These are phyloP conservation scores for Nesospiza acunhae DNA, from an alignment of 2,113 vertebrate species.

Conservation along the genomic window DNA sequence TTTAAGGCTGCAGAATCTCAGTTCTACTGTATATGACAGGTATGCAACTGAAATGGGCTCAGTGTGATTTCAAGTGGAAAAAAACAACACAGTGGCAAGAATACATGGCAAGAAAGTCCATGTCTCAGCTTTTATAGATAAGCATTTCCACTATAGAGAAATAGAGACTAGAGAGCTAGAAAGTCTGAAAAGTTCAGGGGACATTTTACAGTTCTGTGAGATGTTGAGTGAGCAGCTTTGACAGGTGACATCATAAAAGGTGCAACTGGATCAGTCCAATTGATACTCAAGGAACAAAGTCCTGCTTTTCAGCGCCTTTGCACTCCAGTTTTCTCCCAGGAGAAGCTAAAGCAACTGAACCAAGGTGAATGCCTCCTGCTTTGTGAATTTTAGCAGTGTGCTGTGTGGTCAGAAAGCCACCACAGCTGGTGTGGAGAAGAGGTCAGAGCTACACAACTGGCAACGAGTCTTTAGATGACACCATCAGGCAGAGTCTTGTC, in stretches of 20 bases:
- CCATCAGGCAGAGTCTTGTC: not conserved
- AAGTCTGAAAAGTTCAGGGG: not conserved
- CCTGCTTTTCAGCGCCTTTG: not conserved
- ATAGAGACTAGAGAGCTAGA: not conserved
- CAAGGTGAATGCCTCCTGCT: not conserved
- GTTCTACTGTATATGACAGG: not conserved
- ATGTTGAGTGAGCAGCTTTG: not conserved
- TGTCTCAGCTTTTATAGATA: not conserved
- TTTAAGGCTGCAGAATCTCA: not conserved
- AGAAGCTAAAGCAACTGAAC: not conserved
- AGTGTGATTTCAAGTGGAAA: not conserved
- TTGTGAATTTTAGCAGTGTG: not conserved
- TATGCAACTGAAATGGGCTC: not conserved
- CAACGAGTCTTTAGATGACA: not conserved
- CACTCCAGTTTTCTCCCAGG: not conserved
- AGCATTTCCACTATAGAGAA: not conserved
- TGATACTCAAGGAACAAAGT: not conserved
- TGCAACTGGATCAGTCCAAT: not conserved
- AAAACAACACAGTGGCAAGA: not conserved
- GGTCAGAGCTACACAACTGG: rapidly evolving
- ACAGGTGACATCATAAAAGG: not conserved
- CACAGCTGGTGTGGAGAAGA: not conserved
- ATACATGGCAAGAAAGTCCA: not conserved
- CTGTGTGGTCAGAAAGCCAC: not conserved
- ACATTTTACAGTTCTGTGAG: not conserved